Conservation (phyloP, 2,888 invertebrate species). For the Amphipyra berbera region DNA sequence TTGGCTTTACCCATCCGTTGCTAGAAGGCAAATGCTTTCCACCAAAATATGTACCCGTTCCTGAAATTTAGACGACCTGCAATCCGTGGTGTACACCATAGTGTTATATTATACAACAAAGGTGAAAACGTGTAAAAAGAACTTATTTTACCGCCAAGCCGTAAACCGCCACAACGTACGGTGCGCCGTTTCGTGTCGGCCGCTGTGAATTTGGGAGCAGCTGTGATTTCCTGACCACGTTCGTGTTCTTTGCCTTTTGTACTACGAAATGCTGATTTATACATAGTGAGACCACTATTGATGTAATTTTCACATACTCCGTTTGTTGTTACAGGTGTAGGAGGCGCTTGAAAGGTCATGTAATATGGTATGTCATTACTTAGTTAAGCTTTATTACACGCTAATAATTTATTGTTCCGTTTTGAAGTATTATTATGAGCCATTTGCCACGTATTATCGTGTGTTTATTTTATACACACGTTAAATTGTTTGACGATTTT, state of each 20-base stretch:
- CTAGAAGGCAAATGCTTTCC: slow-evolving; percentile 9
- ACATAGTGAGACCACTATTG: slow-evolving; percentile 26
- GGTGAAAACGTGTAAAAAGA: slow-evolving; percentile 69
- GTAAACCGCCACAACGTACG: slow-evolving; percentile 67
- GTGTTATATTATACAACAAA: slow-evolving; percentile 58
- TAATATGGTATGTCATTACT: slow-evolving; percentile 64
- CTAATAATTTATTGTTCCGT: slow-evolving; percentile 44
- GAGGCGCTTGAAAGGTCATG: slow-evolving; percentile 63
- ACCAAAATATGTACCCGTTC: slow-evolving; percentile 38
- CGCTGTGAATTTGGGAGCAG: slow-evolving; percentile 55
- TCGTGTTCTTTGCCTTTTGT: slow-evolving; percentile 50
- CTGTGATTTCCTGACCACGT: slow-evolving; percentile 63
- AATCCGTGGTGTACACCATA: slow-evolving; percentile 34
- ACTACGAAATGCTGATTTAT: slow-evolving; percentile 55
- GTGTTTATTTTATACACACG: slow-evolving; percentile 42
- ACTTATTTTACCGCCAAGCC: slow-evolving; percentile 68
- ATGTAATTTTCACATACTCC: slow-evolving; percentile 37
- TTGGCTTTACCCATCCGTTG: slow-evolving; percentile 13
- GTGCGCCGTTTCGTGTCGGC: slow-evolving; percentile 45
- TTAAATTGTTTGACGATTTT: slow-evolving; percentile 22
- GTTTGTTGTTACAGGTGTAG: slow-evolving; percentile 75
- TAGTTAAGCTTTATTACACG: slow-evolving; percentile 41
- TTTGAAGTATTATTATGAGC: slow-evolving; percentile 39
- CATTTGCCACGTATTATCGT: slow-evolving; percentile 36
- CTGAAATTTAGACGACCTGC: slow-evolving; percentile 49